Evolutionary conservation across 1,140 invertebrate genomes (phyloP), one percentile per base, ranked within the genome.

Genomic region (Brachionus rotundiformis): DNA sequence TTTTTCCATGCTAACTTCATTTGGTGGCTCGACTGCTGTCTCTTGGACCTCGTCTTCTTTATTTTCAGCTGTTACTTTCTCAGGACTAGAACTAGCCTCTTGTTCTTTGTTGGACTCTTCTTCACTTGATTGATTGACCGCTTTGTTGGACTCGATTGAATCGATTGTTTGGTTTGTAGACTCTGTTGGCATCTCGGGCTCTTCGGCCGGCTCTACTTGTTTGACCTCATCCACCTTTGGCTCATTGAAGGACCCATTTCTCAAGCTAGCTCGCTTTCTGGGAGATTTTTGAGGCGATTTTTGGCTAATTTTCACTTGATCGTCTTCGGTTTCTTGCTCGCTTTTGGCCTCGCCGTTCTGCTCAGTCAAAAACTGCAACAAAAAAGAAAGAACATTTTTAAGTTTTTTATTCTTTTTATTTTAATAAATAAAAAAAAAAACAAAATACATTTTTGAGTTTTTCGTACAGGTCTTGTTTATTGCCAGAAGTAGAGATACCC

Each of bases 401-500:
- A 44, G 13, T 41, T 36, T 41, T 71, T 36, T 23, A 71, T 39
- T 71, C n/a, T n/a, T n/a, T n/a, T n/a, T n/a, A n/a, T n/a, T n/a
- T n/a, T n/a, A n/a, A n/a, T n/a, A n/a, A n/a, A n/a, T n/a, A n/a
- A n/a, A n/a, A n/a, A n/a, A n/a, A n/a, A n/a, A n/a, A n/a, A n/a
- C n/a, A 71, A 44, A 59, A 8, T 41, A 79, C 76, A 79, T 59
- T 59, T 63, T 79, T 79, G 29, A 81, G 25, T 81, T 54, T 81
- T 59, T 63, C 79, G 16, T 11, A 33, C 7, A 81, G 33, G 8
- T 81, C 79, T 49, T 81, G 54, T 41, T 81, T 81, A 47, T 25
- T 41, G 7, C 79, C 79, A 23, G 59, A 63, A 31, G 79, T 81
- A n/a, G 79, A 63, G 8, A 41, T 8, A 0, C 79, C 79, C 11